A percentile compares a stretch with the other conserved stretches of the same genome.
Conservation (phyloP, 2,888 invertebrate genomes). For the Euplagia quadripunctaria region DNA sequence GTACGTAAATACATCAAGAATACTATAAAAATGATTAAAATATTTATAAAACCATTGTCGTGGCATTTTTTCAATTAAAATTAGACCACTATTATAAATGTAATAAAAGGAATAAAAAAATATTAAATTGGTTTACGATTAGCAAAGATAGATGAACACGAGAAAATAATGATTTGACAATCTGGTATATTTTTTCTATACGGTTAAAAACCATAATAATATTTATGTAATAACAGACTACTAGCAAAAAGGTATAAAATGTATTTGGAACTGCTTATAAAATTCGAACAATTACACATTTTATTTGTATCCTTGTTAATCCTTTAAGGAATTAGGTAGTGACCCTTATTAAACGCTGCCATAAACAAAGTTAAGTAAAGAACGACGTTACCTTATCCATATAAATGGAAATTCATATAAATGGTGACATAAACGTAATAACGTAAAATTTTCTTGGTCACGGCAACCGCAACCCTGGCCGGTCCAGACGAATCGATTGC, state of each 20-base stretch:
- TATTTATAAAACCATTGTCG: not conserved
- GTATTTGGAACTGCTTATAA: no score
- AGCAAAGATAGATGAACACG: no score
- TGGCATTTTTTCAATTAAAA: not conserved
- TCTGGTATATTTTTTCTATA: no score
- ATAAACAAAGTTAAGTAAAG: slow-evolving; percentile 69
- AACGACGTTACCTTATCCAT: slow-evolving; percentile 56
- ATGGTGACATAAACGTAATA: slow-evolving; percentile 75
- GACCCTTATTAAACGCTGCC: slow-evolving; percentile 66
- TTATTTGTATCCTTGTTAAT: slow-evolving; percentile 58
- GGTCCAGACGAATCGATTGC: slow-evolving; percentile 83
- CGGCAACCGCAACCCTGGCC: slow-evolving; percentile 64
- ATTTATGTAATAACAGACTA: not conserved
- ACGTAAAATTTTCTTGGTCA: slow-evolving; percentile 73
- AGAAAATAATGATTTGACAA: no score
- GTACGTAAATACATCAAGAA: no score
- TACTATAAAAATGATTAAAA: not conserved
- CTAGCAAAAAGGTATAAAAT: not conserved
- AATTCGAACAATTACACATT: no score
- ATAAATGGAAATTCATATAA: slow-evolving; percentile 72
- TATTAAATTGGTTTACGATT: no score
- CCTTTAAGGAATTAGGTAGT: slow-evolving; percentile 57
- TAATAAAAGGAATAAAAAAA: not conserved
- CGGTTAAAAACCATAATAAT: no score
- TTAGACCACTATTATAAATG: not conserved